phyloP scores from a whole-genome alignment of 1,140 invertebrate genomes.

The Cydia strobilella region DNA sequence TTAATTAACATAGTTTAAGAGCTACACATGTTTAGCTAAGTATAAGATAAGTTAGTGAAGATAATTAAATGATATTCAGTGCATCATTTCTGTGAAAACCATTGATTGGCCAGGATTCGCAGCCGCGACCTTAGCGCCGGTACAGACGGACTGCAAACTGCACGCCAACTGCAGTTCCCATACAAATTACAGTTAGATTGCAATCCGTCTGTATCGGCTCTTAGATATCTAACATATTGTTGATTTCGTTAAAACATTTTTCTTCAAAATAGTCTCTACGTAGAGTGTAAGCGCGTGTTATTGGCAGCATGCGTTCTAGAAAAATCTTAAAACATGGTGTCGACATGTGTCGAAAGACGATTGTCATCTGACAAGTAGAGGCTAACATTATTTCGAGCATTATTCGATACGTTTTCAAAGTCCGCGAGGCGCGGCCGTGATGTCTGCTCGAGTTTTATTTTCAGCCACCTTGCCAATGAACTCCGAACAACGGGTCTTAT shows the following conservation, averaged over 20 bases:
- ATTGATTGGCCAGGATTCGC: neutral
- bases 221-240: neutral
- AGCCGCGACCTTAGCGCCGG: no score
- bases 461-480: conserved; percentile 57
- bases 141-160: no score
- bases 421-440: conserved; percentile 34
- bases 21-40: no score
- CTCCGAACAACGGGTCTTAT: conserved; percentile 37
- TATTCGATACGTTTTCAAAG: conserved; percentile 36
- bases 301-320: neutral
- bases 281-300: neutral
- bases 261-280: neutral
- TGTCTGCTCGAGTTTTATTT: conserved; percentile 56
- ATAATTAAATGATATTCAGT: no score
- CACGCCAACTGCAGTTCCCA: no score
- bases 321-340: neutral
- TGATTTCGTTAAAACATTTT: neutral
- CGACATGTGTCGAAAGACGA: conserved; percentile 27
- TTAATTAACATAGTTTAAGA: no score
- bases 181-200: no score
- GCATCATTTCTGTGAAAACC: no score
- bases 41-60: no score
- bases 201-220: no score
- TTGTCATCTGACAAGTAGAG: conserved; percentile 20
- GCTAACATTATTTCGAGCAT: conserved; percentile 19